phyloP scores from a whole-genome alignment of 23 tunicate genomes.

The Corella eumyota region DNA sequence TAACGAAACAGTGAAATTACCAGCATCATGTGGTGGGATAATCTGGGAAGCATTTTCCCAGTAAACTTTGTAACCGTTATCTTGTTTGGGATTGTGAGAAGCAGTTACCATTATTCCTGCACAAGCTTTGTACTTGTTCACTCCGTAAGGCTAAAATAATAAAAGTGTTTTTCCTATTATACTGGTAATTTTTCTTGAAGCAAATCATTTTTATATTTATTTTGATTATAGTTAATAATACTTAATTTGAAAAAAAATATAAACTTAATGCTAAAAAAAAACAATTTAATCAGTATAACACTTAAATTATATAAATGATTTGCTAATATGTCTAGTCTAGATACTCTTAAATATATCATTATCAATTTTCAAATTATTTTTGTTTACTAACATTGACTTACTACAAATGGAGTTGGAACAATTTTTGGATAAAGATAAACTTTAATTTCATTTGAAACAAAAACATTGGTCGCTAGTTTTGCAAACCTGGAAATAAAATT shows the following conservation, averaged over 20 bases:
- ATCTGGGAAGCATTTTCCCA: conserved; percentile 99
- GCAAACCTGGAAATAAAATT: conserved; percentile 52
- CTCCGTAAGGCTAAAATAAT: conserved; percentile 65
- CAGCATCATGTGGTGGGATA: conserved; percentile 87
- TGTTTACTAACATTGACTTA: no score
- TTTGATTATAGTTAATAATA: background rate
- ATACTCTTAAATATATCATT: no score
- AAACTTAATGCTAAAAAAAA: background rate
- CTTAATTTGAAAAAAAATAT: background rate
- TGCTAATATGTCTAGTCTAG: no score
- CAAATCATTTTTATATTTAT: background rate
- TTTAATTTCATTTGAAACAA: conserved; percentile 46
- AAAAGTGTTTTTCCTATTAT: background rate
- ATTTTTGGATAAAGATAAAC: conserved; percentile 78
- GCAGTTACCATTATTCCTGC: conserved; percentile 96
- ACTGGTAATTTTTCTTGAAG: conserved; percentile 1
- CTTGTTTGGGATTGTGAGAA: conserved; percentile 99
- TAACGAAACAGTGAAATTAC: conserved; percentile 11
- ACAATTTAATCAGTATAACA: background rate
- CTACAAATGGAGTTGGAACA: conserved; percentile 99
- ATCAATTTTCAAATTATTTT: no score
- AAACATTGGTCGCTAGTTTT: conserved; percentile 63
- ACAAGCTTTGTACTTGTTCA: conserved; percentile 46
- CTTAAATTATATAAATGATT: no score
- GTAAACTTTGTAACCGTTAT: conserved; percentile 96